Evolutionary conservation across 2,888 invertebrate genomes (phyloP), one percentile per base, ranked within the genome.

Genomic region (Seira ritae): DNA sequence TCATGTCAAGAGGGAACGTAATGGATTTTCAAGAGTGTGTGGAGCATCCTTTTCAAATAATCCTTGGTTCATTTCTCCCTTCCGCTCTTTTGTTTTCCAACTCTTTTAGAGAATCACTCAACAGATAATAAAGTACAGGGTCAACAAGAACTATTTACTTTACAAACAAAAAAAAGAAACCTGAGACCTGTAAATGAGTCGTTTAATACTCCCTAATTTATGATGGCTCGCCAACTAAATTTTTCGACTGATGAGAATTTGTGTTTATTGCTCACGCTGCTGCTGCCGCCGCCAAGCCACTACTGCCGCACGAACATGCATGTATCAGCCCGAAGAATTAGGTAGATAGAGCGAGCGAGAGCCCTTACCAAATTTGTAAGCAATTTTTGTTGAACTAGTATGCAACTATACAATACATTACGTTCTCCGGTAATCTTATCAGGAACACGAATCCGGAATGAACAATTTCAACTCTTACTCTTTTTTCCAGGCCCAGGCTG

Each of bases 181-280:
- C 10, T 73, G 76, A 80, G 65, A 84, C 72, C 72, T 76, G 76
- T 73, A 84, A 84, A 75, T 80, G 75, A 84, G 75, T 80, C 76
- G 84, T 55, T 76, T 76, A 76, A 77, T 84, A 62, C 76, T 80
- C 73, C 77, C 80, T 84, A 84, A 84, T 84, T 84, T 84, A 84
- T 73, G 80, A 80, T 74, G 75, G 81, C 76, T 82, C 74, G 76
- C 76, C 76, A 67, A 31, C 70, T 70, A 75, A 70, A 75, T 71
- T 75, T 42, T 42, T 42, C 42, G 12, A 42, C 65, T 66, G 71
- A 70, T 62, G 60, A 75, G 70, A 75, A 42, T 23, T 24, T 75
- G 42, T 68, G 55, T 42, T 42, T 42, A 42, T 3, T 70, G 46
- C 62, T 70, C 50, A 42, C 19, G 65, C 67, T 17, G 37, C 19